Evolutionary conservation across 2,888 invertebrate genomes (phyloP).

Genomic region (Myathropa florea): DNA sequence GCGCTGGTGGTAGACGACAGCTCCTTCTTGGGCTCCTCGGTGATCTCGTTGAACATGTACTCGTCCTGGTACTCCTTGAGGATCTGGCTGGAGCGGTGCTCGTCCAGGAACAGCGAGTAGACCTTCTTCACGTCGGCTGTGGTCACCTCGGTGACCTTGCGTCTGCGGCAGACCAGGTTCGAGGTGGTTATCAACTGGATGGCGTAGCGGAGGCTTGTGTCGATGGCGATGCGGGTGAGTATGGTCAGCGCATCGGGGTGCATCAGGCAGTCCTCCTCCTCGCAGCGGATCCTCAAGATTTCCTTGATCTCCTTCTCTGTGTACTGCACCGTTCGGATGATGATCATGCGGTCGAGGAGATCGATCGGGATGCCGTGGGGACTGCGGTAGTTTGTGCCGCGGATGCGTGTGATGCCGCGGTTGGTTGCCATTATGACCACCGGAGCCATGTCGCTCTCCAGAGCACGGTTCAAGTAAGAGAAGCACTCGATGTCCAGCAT

Average conservation of each 20-base stretch:
- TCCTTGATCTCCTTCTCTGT: slow-evolving; percentile 93
- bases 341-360: slow-evolving; percentile 96
- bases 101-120: slow-evolving; percentile 96
- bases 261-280: slow-evolving; percentile 99
- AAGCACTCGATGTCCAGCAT: slow-evolving; percentile 99
- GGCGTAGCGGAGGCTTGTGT: slow-evolving; percentile 96
- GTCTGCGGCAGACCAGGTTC: slow-evolving; percentile 93
- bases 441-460: slow-evolving; percentile 98
- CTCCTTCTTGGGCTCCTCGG: slow-evolving; percentile 74
- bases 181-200: slow-evolving; percentile 98
- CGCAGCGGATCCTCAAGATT: slow-evolving; percentile 96
- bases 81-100: slow-evolving; percentile 95
- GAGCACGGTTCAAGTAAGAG: slow-evolving; percentile 97
- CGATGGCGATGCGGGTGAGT: slow-evolving; percentile 94
- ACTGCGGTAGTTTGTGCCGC: slow-evolving; percentile 95
- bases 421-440: slow-evolving; percentile 99
- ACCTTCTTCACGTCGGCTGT: slow-evolving; percentile 97
- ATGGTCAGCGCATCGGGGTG: slow-evolving; percentile 94
- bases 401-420: slow-evolving; percentile 95
- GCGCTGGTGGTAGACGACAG: slow-evolving; percentile 70
- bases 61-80: slow-evolving; percentile 97
- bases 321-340: slow-evolving; percentile 95
- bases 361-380: slow-evolving; percentile 99
- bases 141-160: slow-evolving; percentile 91
- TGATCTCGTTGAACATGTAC: slow-evolving; percentile 92